Percentiles rank a stretch among this genome's conserved stretches.
Conservation (phyloP, 2,797 vertebrate species). For the Champsocephalus gunnari region DNA sequence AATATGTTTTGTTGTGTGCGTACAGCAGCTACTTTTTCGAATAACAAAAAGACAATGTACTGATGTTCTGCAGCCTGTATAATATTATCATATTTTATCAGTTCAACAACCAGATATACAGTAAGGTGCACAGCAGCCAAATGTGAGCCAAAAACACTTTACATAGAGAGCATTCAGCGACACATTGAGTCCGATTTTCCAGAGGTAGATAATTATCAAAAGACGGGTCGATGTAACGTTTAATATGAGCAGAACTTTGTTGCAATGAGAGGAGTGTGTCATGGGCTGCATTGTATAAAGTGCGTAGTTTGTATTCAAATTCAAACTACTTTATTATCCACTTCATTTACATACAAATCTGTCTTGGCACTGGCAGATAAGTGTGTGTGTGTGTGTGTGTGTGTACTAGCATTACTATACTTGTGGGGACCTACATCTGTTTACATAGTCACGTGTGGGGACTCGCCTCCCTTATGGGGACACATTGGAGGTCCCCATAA, state of each 20-base stretch:
- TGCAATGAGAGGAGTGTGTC: background rate
- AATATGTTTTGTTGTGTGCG: constrained; percentile 1
- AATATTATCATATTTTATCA: constrained; percentile 38
- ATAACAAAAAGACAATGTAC: background rate
- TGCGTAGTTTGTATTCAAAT: background rate
- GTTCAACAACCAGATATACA: constrained; percentile 40
- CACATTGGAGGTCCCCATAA: too few relatives aligned
- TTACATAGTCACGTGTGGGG: too few relatives aligned
- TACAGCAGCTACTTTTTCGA: constrained; percentile 6
- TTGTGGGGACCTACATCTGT: too few relatives aligned
- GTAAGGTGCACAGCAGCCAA: constrained; percentile 12
- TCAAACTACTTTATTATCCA: too few relatives aligned
- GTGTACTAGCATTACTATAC: too few relatives aligned
- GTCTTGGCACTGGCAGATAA: too few relatives aligned
- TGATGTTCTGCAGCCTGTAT: constrained; percentile 9
- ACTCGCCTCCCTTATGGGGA: too few relatives aligned
- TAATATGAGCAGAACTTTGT: background rate
- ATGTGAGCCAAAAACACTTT: constrained; percentile 39
- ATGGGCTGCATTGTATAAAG: background rate
- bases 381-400: too few relatives aligned
- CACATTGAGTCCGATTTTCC: constrained; percentile 42
- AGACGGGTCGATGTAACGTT: background rate
- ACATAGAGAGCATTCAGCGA: constrained; percentile 50
- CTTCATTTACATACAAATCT: too few relatives aligned
- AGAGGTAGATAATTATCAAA: background rate